Base-by-base conservation (phyloP, 1,140 invertebrate genomes). In the Arion vulgaris region DNA sequence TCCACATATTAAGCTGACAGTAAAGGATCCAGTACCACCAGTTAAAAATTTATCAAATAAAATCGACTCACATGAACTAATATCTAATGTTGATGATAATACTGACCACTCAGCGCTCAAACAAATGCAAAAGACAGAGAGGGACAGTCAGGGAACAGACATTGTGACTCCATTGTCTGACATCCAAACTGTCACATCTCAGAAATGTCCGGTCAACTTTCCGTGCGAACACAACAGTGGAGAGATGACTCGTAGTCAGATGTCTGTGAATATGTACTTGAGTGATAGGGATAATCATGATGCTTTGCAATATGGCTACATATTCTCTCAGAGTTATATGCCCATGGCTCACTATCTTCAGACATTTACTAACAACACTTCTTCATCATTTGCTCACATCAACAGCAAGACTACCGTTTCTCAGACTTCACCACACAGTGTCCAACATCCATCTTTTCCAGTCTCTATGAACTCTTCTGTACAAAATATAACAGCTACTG, bases 1-100 rank as follows among this genome's bases (percentile, higher is more conserved):
- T 28, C 36, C 45, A 19, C 74, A 76, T 32, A 45, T 76, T 49
- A 76, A 76, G 36, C n/a, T 76, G 28, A 41, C 74, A 76, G 26
- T 53, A 2, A 76, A 76, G 32, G 51, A 76, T 51, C 28, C 45
- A 9, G 17, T n/a, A 5, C 17, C 71, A 11, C 36, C 71, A 72
- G 41, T 39, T 2, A 72, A 72, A 72, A 41, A 41, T 41, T 2
- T 41, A 41, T 15, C 71, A 72, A 1, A 36, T 9, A 72, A 23
- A 5, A 26, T 41, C 19, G 23, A 19, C 26, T 1, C 38, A 4
- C 62, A 66, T 5, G 62, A 66, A 66, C 62, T 7, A 32, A 32
- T 28, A 17, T 7, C 28, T 15, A 66, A 28, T 66, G n/a, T 66
- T 66, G 62, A 66, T 7, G 32, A 28, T 34, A 17, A 66, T 66